Base-by-base conservation (phyloP, 2,113 vertebrate genomes). In the Gnathonemus longibarbis region DNA sequence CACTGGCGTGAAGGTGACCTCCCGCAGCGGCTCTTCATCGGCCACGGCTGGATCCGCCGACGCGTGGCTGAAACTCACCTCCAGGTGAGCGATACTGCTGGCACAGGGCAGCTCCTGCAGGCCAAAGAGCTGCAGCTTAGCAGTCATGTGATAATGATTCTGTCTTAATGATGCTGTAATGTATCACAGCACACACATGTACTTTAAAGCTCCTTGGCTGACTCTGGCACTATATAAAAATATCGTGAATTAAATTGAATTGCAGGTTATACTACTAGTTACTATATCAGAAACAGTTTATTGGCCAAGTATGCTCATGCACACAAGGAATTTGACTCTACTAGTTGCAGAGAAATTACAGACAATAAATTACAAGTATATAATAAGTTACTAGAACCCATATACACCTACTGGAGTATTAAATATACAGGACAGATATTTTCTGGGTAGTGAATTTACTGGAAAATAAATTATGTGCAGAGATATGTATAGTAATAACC, bases 1-100 rank as follows among this genome's bases (percentile, higher is more conserved):
- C 90, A 97, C 91, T 0, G 97, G 97, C 0, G 94, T 92, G 90
- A 99, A 98, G 3, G 97, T 96, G 92, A 98, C 94, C 1, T 96
- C 97, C 90, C 90, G 96, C 58, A 99, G 93, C 50, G 95, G 96
- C 0, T 96, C 97, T 0, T 89, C 87, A 11, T 66, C 95, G 42
- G 2, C 92, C 0, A 0, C 91, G 15, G 0, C 0, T 3, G 0
- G 21, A 53, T 92, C 0, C 0, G 0, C 50, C 0, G 90, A 80
- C 2, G 84, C 11, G 0, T 66, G 91, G 89, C 91, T 92, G 31
- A 96, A 93, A 86, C 92, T 92, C 0, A 95, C 95, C 90, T 99
- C 98, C 93, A 98, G 94, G 92, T 99, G 97, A 2, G 95, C 94
- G 17, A 98, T 95, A 90, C 95, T 90, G 91, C 94, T 94, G 58